A percentile compares a stretch with the other conserved stretches of the same genome.
Evolutionary conservation across 2,888 invertebrate species (phyloP).

Genomic region (Sacculina carcini): DNA sequence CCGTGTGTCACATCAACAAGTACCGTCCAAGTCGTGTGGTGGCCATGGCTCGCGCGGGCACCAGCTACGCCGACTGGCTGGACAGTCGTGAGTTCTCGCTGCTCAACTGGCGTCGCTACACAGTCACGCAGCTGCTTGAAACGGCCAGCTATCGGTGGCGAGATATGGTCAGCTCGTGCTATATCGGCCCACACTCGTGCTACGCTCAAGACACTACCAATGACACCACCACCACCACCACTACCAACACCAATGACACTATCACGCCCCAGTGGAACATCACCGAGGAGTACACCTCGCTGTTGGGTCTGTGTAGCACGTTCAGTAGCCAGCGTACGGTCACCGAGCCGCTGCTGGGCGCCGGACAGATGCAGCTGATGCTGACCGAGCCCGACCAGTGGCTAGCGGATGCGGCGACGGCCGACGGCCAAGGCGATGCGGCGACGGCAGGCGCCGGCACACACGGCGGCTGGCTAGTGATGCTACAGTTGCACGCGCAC

Average conservation of each 20-base stretch:
- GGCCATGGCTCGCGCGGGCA: neutral
- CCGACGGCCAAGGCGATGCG: no score
- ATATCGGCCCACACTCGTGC: neutral
- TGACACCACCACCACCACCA: neutral
- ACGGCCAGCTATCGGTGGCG: neutral
- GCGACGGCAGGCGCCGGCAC: slow-evolving; percentile 5
- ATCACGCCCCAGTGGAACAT: no score
- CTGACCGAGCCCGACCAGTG: no score
- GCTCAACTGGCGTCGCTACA: neutral
- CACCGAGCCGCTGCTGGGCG: no score
- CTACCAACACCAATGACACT: neutral
- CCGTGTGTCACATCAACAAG: neutral
- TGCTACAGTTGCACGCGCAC: slow-evolving; percentile 11
- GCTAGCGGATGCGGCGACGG: no score
- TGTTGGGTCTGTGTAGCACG: no score
- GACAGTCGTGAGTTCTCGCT: neutral
- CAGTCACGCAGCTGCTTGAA: neutral
- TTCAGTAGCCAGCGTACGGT: no score
- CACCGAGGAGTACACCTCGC: no score
- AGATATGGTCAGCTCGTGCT: neutral
- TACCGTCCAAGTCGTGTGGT: neutral
- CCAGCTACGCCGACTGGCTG: neutral
- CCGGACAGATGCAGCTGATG: no score
- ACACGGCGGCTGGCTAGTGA: neutral
- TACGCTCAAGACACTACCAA: neutral